A percentile compares a stretch with the other conserved stretches of the same genome.
These are phyloP conservation scores for Hippopotamus amphibius DNA, from an alignment of 2,113 vertebrate species.

Conservation along the genomic window DNA sequence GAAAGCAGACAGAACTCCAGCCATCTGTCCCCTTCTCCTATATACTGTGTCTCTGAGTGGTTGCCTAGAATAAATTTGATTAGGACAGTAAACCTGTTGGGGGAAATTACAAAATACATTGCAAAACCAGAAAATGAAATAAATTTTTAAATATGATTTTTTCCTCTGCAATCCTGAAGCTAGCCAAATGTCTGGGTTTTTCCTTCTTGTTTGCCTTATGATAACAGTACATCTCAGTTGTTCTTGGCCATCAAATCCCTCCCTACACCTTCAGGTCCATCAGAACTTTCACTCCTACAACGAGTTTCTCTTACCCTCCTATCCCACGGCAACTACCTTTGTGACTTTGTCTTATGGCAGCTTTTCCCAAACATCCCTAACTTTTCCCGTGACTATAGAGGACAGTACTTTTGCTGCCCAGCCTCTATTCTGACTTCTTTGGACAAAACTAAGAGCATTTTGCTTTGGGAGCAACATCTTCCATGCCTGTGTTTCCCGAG, in stretches of 20 bases:
- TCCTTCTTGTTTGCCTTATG: neutral
- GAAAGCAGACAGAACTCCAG: neutral
- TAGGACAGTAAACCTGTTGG: constrained; percentile 61
- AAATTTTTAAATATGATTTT: neutral
- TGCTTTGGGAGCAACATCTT: neutral
- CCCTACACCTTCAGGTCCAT: neutral
- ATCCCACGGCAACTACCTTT: neutral
- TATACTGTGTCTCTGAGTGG: constrained; percentile 48
- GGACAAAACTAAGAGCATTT: neutral
- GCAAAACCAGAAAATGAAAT: constrained; percentile 51
- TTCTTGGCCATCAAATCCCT: neutral
- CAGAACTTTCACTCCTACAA: fast-evolving
- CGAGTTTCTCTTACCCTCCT: neutral
- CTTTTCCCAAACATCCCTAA: neutral
- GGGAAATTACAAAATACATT: constrained; percentile 55
- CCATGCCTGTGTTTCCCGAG: neutral
- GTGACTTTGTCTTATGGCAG: neutral
- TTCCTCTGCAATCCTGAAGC: neutral
- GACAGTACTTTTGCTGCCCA: neutral
- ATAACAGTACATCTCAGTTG: fast-evolving
- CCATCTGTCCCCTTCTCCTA: constrained; percentile 65
- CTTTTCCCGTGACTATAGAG: neutral
- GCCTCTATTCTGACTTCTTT: neutral
- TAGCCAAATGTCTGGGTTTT: neutral
- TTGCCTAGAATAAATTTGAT: constrained; percentile 71